Percentiles rank a stretch among this genome's conserved stretches.
Evolutionary conservation across 2,797 vertebrate genomes (phyloP).

Genomic region (Esox masquinongy): DNA sequence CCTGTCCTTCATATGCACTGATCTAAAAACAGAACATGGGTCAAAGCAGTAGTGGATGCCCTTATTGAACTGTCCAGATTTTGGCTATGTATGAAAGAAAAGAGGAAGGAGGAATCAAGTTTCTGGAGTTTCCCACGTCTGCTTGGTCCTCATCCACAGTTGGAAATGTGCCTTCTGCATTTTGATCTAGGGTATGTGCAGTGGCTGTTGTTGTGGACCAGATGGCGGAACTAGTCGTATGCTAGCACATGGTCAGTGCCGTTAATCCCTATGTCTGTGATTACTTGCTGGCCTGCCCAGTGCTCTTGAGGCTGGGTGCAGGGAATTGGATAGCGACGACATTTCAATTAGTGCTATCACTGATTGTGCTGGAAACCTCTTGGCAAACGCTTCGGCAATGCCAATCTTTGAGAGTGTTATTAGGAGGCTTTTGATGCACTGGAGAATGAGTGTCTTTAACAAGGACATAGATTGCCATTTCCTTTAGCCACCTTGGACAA

Average conservation of each 20-base stretch:
- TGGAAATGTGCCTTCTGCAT: conserved; percentile 22
- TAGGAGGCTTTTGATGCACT: conserved; percentile 18
- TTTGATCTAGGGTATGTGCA: conserved; percentile 15
- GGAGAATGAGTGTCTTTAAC: too few relatives aligned
- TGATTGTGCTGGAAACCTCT: conserved; percentile 53
- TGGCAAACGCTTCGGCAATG: conserved; percentile 12
- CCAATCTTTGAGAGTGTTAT: conserved; percentile 26
- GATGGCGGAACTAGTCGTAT: conserved; percentile 62
- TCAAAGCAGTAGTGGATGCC: neutral
- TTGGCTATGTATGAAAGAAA: neutral
- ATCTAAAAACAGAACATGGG: neutral
- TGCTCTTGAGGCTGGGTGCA: conserved; percentile 22
- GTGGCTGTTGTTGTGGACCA: conserved; percentile 52
- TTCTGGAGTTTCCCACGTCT: neutral
- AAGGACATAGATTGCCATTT: conserved; percentile 22
- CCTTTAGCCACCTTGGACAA: neutral
- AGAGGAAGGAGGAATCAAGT: neutral
- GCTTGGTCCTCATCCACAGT: neutral
- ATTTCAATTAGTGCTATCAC: conserved; percentile 71
- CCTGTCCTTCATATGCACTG: conserved; percentile 1
- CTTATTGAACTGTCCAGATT: neutral
- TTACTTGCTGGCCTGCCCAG: conserved; percentile 50
- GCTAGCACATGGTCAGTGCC: conserved; percentile 54
- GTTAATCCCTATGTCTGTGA: conserved; percentile 62
- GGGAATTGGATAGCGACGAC: conserved; percentile 49